phyloP scores from a whole-genome alignment of 2,797 vertebrate species.

The Okamejei kenojei region DNA sequence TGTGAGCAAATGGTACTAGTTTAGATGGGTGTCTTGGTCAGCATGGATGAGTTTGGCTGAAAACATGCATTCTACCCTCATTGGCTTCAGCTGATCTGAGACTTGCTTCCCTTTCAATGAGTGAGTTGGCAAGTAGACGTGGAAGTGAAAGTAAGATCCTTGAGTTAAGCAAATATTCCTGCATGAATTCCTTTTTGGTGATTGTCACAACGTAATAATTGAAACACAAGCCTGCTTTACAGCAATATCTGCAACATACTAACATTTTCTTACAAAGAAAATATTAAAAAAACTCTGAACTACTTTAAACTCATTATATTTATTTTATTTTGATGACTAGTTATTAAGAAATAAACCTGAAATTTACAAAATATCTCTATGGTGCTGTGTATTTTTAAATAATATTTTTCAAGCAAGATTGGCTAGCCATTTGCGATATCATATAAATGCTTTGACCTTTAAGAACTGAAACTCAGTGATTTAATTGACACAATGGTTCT shows the following conservation, averaged over 20 bases:
- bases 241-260: neutral
- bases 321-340: constrained; percentile 19
- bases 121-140: neutral
- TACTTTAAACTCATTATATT: constrained; percentile 22
- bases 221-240: neutral
- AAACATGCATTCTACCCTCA: neutral
- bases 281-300: neutral
- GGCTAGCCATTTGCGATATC: neutral
- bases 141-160: neutral
- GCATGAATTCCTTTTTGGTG: neutral
- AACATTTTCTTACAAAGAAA: constrained; percentile 7
- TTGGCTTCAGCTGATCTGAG: neutral
- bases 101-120: neutral
- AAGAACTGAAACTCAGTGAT: neutral
- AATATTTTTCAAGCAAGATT: constrained; percentile 13
- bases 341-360: constrained; percentile 22
- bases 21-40: too few relatives aligned
- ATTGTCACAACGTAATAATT: constrained; percentile 2
- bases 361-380: constrained; percentile 36
- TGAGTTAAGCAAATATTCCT: neutral
- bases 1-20: too few relatives aligned
- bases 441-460: neutral
- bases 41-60: too few relatives aligned
- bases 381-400: neutral
- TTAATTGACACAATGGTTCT: neutral